Evolutionary conservation across 2,797 vertebrate species (phyloP).

Genomic region (Premnoplex brunnescens): DNA sequence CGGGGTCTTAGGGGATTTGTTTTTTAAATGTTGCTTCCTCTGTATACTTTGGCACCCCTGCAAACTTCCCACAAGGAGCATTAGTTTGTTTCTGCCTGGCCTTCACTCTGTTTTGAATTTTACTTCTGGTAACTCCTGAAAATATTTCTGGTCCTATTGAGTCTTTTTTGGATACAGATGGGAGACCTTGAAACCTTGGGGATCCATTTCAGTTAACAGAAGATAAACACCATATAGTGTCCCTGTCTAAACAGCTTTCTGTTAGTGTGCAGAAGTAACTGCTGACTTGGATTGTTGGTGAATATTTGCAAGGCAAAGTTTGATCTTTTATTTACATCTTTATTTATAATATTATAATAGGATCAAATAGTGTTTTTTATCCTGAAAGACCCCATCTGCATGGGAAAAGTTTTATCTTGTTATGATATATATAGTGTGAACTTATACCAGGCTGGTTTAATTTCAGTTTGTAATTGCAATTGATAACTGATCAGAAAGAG

Average conservation of each 20-base stretch:
- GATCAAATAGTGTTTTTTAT: background rate
- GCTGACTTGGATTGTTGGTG: background rate
- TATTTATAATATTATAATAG: background rate
- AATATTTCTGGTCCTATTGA: background rate
- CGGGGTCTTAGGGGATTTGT: background rate
- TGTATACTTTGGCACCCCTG: slow-evolving; percentile 32
- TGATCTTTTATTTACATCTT: background rate
- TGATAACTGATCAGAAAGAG: background rate
- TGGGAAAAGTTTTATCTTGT: background rate
- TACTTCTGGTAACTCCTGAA: slow-evolving; percentile 7
- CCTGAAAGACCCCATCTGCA: background rate
- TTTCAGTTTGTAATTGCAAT: background rate
- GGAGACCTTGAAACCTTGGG: background rate
- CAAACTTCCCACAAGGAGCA: background rate
- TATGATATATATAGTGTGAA: background rate
- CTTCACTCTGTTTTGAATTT: slow-evolving; percentile 5
- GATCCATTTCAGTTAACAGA: background rate
- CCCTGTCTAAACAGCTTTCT: background rate
- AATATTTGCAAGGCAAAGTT: background rate
- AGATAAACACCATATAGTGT: background rate
- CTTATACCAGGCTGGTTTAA: background rate
- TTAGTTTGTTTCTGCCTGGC: background rate
- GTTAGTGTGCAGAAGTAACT: background rate
- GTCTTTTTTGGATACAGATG: background rate
- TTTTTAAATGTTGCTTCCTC: slow-evolving; percentile 13